Conservation (phyloP, 2,888 invertebrate species). For the Leptopterna dolabrata region DNA sequence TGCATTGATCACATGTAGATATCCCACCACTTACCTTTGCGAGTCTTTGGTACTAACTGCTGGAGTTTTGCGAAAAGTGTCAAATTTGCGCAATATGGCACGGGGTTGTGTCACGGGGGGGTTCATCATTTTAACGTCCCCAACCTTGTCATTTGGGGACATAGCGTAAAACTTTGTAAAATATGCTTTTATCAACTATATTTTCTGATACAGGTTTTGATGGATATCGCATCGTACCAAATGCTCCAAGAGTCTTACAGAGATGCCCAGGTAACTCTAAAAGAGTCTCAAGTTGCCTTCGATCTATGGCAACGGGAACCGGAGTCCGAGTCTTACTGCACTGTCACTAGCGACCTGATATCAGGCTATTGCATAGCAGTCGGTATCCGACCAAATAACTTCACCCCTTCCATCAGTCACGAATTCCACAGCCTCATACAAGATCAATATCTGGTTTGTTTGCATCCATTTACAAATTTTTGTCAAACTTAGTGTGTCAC, state of each 20-base stretch:
- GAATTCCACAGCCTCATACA: conserved; percentile 57
- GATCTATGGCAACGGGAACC: conserved; percentile 46
- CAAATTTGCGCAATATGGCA: too few species aligned
- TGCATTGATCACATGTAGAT: too few species aligned
- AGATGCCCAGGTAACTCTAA: conserved; percentile 46
- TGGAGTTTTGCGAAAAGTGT: too few species aligned
- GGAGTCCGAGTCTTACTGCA: conserved; percentile 28
- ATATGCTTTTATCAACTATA: background rate
- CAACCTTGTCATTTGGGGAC: too few species aligned
- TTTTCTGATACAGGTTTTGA: conserved; percentile 27
- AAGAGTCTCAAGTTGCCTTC: conserved; percentile 30
- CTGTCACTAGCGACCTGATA: conserved; percentile 34
- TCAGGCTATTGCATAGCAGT: conserved; percentile 54
- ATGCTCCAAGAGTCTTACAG: conserved; percentile 54
- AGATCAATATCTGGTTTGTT: conserved; percentile 55
- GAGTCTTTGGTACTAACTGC: too few species aligned
- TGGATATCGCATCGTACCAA: conserved; percentile 54
- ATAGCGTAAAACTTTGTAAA: too few species aligned
- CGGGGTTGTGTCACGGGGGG: too few species aligned
- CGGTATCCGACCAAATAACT: conserved; percentile 52
- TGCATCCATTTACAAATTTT: background rate
- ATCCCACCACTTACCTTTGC: too few species aligned
- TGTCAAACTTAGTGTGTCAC: too few species aligned
- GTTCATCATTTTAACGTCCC: too few species aligned
- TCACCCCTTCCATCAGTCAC: conserved; percentile 53